Conservation (phyloP, 2,113 vertebrate genomes). For the Brachyhypopomus occidentalis region DNA sequence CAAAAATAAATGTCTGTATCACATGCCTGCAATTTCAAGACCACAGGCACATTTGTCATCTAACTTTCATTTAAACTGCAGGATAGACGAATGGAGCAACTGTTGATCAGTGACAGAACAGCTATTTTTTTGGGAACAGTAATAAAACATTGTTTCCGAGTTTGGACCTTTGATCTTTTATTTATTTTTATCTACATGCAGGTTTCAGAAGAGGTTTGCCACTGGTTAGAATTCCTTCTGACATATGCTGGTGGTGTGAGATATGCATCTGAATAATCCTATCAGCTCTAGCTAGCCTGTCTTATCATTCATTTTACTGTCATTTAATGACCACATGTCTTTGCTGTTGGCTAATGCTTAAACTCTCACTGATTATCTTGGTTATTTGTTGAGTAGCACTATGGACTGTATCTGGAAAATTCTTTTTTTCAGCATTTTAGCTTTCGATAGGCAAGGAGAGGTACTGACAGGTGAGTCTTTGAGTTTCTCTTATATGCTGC, state of each 20-base stretch:
- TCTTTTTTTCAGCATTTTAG: slow-evolving; percentile 38
- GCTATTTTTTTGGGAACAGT: background rate
- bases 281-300: slow-evolving; percentile 17
- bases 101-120: background rate
- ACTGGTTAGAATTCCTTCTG: background rate
- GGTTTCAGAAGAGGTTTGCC: background rate
- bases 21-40: background rate
- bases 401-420: slow-evolving; percentile 43
- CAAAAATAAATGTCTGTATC: slow-evolving; percentile 13
- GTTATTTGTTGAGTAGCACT: background rate
- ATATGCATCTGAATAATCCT: background rate
- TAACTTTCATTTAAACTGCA: background rate
- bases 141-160: background rate
- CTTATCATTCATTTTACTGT: slow-evolving; percentile 46
- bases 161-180: background rate
- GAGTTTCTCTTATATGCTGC: background rate
- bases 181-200: background rate
- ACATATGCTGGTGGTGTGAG: background rate
- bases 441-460: slow-evolving; percentile 4
- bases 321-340: slow-evolving; percentile 11
- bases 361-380: background rate
- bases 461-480: slow-evolving; percentile 34
- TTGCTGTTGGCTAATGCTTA: slow-evolving; percentile 14
- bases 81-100: background rate
- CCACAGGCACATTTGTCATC: background rate